Evolutionary conservation across 1,140 invertebrate genomes (phyloP).

Genomic region (Bombus haemorrhoidalis): DNA sequence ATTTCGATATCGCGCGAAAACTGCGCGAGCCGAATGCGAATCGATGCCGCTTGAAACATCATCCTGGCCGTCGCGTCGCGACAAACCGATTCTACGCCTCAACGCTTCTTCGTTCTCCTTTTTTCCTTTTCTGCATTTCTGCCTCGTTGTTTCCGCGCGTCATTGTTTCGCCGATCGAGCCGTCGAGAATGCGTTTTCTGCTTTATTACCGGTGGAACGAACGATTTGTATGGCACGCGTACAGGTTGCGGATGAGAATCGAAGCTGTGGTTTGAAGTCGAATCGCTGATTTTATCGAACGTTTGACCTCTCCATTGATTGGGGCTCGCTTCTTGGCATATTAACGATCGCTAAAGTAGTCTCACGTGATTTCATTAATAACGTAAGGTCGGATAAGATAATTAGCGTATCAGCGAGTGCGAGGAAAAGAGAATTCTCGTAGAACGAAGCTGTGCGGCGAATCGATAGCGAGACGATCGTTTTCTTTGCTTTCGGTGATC

Average conservation of each 20-base stretch:
- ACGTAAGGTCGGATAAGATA: not conserved
- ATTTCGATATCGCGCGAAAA: conserved; percentile 45
- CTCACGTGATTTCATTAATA: not conserved
- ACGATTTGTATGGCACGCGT: conserved; percentile 2
- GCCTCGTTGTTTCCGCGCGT: not conserved
- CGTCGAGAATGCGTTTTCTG: not conserved
- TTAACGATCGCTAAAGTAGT: not conserved
- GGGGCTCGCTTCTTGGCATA: not conserved
- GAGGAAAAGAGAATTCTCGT: no score
- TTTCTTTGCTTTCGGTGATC: no score
- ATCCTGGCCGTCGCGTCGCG: not conserved
- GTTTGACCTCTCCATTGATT: not conserved
- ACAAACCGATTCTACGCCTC: not conserved
- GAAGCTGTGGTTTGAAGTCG: not conserved
- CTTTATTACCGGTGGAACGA: not conserved
- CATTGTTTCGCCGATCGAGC: not conserved
- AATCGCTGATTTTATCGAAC: not conserved
- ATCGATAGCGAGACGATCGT: no score
- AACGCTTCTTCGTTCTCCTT: not conserved
- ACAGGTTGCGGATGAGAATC: not conserved
- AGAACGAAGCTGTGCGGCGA: no score
- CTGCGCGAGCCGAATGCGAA: conserved; percentile 30
- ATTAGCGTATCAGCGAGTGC: no score
- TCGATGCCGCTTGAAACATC: conserved; percentile 18
- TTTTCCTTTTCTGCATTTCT: not conserved